These are phyloP conservation scores for Chloroceryle amazona DNA, from an alignment of 2,797 vertebrate genomes.

Conservation along the genomic window DNA sequence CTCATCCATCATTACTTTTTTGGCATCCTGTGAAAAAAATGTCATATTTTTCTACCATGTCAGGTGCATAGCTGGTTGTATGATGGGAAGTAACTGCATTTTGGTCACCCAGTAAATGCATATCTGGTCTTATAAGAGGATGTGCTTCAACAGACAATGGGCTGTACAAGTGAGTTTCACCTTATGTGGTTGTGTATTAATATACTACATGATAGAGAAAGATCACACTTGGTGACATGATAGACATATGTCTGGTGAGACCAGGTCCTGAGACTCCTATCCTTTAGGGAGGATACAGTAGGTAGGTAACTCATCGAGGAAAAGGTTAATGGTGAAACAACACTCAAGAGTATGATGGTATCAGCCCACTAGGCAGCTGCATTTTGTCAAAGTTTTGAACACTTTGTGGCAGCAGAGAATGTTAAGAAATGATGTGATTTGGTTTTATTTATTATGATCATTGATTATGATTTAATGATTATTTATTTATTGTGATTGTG, in stretches of 20 bases:
- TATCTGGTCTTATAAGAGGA: background rate
- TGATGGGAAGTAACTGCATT: background rate
- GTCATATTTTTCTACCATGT: background rate
- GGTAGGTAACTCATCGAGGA: background rate
- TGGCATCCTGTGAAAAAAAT: background rate
- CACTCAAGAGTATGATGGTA: background rate
- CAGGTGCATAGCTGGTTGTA: background rate
- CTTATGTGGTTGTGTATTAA: background rate
- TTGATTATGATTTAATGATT: too few species aligned
- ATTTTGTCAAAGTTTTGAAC: background rate
- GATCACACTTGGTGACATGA: background rate
- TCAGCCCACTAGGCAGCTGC: background rate
- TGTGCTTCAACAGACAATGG: background rate
- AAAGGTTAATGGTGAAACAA: background rate
- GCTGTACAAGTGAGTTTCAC: background rate
- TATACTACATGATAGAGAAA: background rate
- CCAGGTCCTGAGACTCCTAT: background rate
- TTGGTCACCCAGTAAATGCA: background rate
- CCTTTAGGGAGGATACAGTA: background rate
- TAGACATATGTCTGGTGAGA: background rate
- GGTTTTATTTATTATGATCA: background rate
- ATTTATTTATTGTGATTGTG: too few species aligned
- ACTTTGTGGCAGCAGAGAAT: background rate
- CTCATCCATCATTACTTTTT: background rate
- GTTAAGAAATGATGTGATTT: background rate